Evolutionary conservation across 2,113 vertebrate species (phyloP).

Genomic region (Rostratula benghalensis): DNA sequence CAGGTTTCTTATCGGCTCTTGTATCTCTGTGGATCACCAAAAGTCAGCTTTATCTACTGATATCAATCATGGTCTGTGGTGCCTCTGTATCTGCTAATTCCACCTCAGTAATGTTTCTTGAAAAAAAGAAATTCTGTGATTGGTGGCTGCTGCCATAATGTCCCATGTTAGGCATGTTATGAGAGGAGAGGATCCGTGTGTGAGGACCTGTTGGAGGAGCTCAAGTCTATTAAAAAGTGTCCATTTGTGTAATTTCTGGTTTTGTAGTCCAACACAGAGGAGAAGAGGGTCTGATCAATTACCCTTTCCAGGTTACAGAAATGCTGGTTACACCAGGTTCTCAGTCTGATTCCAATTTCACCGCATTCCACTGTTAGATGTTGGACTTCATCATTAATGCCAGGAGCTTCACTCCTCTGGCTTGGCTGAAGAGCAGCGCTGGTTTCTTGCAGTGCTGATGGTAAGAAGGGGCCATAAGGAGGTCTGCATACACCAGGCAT

Average conservation of each 20-base stretch:
- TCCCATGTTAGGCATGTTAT: not conserved
- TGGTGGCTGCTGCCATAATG: not conserved
- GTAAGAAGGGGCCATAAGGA: not conserved
- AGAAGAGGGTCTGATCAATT: not conserved
- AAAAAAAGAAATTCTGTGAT: not conserved
- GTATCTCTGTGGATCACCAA: not conserved
- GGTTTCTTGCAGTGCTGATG: not conserved
- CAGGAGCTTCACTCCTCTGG: not conserved
- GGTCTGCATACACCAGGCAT: fast-evolving
- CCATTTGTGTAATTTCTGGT: not conserved
- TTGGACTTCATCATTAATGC: not conserved
- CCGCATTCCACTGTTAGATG: not conserved
- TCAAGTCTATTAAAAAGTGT: not conserved
- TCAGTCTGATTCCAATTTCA: not conserved
- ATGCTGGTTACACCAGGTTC: not conserved
- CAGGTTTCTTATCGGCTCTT: not conserved
- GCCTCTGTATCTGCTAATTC: not conserved
- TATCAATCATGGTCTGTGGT: not conserved
- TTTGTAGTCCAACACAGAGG: not conserved
- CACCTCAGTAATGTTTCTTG: not conserved
- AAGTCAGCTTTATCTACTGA: not conserved
- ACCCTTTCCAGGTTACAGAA: not conserved
- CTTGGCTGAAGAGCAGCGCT: not conserved
- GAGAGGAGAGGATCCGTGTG: not conserved
- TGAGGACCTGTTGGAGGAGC: not conserved